Base-by-base conservation (phyloP, 2,888 invertebrate species). In the Plusia festucae region DNA sequence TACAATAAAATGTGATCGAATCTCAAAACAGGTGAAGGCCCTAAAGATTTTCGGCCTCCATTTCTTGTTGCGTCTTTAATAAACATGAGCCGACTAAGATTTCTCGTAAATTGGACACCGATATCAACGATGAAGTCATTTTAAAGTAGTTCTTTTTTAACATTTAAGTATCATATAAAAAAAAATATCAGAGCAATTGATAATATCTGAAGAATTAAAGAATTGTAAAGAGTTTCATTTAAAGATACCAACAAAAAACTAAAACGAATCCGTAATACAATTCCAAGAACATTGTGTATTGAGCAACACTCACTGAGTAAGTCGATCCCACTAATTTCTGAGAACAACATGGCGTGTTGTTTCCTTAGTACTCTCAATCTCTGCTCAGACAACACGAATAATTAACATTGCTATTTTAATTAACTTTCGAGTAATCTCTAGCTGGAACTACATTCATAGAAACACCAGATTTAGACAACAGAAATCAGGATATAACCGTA, bases 251-350 rank as follows among this genome's bases (percentile, higher is more conserved):
- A 34, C 20, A 66, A 46, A 51, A 76, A 79, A 68, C 49, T 56
- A 65, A 57, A 63, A 62, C 61, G 66, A 79, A 73, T 70, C 67
- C 65, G 62, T 67, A 76, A 71, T 70, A 71, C 57, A 70, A 67
- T 88, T 90, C 86, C 73, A 68, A 75, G 88, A 85, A 89, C 72
- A 73, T 73, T 63, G 83, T 79, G 77, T 83, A 89, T 89, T 91
- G 83, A 86, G 87, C 85, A 90, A 86, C 79, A 77, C 75, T 81
- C 79, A 70, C n/a, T n/a, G 78, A 85, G 87, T 86, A 88, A 91
- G 86, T 81, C 82, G 85, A 86, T 86, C 87, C 85, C 81, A 88
- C 84, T 93, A 92, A 93, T 91, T 93, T 88, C 90, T 80, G 54
- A 85, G 90, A 91, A 93, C 89, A 92, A 85, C 79, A 87, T 85